phyloP scores from a whole-genome alignment of 2,113 vertebrate species.

The Centrocercus urophasianus region DNA sequence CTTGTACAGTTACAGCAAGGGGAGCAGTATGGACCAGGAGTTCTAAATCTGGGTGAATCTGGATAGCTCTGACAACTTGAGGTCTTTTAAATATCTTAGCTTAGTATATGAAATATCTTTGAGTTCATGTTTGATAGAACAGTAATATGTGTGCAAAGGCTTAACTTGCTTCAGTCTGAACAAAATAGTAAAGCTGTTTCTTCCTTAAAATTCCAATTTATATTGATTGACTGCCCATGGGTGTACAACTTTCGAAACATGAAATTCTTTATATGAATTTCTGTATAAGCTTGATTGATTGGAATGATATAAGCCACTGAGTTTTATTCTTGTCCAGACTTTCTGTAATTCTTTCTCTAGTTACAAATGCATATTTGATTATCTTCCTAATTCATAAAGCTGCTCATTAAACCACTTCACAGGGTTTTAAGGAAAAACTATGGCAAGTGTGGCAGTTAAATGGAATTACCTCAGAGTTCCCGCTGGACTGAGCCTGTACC shows the following conservation, averaged over 20 bases:
- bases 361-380: neutral
- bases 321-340: neutral
- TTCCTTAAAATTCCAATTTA: neutral
- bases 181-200: neutral
- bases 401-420: neutral
- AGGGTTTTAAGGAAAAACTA: neutral
- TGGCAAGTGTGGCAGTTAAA: neutral
- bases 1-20: neutral
- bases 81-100: neutral
- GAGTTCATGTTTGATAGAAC: neutral
- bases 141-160: neutral
- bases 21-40: fast-evolving
- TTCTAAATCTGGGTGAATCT: neutral
- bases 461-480: neutral
- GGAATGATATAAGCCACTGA: neutral
- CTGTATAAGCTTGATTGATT: neutral
- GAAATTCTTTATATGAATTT: neutral
- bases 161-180: neutral
- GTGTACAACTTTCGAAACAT: neutral
- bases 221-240: neutral
- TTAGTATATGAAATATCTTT: neutral
- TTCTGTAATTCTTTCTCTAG: neutral
- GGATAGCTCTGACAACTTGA: neutral
- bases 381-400: neutral
- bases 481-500: neutral